phyloP scores from a whole-genome alignment of 37 sponge, comb jelly and placozoan species.

The Axinella damicornis region DNA sequence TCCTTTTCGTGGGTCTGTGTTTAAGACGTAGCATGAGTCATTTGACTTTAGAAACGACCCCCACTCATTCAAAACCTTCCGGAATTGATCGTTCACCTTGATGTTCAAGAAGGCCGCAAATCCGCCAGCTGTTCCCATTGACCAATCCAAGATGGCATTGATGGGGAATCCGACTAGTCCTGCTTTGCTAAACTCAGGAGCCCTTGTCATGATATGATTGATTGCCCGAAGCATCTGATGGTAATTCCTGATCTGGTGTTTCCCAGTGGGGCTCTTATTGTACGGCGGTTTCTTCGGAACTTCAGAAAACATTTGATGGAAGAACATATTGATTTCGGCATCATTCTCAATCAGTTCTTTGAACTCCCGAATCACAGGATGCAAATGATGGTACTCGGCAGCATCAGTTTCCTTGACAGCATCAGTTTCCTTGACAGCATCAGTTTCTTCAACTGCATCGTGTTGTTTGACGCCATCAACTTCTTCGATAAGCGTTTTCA shows the following conservation, averaged over 20 bases:
- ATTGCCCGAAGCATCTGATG: slow-evolving; percentile 11
- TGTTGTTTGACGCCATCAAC: too few relatives aligned
- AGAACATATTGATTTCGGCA: slow-evolving; percentile 14
- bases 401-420: too few relatives aligned
- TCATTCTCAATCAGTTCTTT: slow-evolving; percentile 1
- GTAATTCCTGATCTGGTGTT: slow-evolving; percentile 29
- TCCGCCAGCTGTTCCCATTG: slow-evolving; percentile 23
- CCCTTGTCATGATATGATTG: slow-evolving; percentile 31
- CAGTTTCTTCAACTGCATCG: too few relatives aligned
- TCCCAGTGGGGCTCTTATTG: slow-evolving; percentile 2
- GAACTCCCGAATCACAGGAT: slow-evolving; percentile 1
- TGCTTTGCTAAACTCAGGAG: background rate
- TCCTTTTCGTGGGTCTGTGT: background rate
- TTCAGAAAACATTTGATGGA: slow-evolving; percentile 12
- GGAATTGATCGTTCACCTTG: slow-evolving; percentile 26
- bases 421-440: too few relatives aligned
- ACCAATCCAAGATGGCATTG: slow-evolving; percentile 36
- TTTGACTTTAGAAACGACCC: background rate
- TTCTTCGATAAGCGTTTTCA: too few relatives aligned
- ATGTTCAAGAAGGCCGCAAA: slow-evolving; percentile 26
- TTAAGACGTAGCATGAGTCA: slow-evolving; percentile 31
- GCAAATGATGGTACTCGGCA: too few relatives aligned
- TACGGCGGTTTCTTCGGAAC: too few relatives aligned
- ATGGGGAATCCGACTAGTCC: slow-evolving; percentile 45
- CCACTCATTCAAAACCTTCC: slow-evolving; percentile 22